phyloP scores from a whole-genome alignment of 2,113 vertebrate genomes.

The Asarcornis scutulata region DNA sequence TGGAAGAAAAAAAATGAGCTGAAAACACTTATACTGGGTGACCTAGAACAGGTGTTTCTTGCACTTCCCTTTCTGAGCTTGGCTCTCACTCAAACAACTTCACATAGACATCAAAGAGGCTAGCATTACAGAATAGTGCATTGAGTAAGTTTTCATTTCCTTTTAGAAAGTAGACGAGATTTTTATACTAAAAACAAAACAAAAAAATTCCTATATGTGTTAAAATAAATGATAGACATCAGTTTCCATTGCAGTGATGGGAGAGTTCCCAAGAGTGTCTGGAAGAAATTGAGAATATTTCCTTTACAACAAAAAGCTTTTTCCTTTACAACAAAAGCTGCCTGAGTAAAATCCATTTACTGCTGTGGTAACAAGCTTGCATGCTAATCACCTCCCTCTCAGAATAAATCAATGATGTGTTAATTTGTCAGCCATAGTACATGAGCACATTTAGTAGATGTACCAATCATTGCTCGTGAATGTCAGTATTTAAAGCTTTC shows the following conservation, averaged over 20 bases:
- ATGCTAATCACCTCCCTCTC: neutral
- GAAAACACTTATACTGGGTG: neutral
- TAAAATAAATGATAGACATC: neutral
- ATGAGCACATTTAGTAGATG: neutral
- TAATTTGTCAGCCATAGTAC: neutral
- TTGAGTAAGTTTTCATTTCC: slow-evolving; percentile 26
- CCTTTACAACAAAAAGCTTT: neutral
- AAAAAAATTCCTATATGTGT: neutral
- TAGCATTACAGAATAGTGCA: neutral
- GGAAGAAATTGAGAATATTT: neutral
- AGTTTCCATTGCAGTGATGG: neutral
- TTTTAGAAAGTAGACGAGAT: neutral
- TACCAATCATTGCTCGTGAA: neutral
- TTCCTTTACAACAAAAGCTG: neutral
- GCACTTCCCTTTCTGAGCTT: neutral
- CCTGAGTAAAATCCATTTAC: neutral
- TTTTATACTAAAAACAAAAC: neutral
- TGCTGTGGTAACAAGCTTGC: neutral
- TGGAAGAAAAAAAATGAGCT: neutral
- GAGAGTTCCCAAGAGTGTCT: neutral
- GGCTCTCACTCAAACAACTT: neutral
- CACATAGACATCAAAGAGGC: neutral
- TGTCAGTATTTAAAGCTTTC: neutral
- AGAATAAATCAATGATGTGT: neutral
- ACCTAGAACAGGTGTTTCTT: neutral